Conservation (phyloP, 1,140 invertebrate species). For the Babylonia areolata region DNA sequence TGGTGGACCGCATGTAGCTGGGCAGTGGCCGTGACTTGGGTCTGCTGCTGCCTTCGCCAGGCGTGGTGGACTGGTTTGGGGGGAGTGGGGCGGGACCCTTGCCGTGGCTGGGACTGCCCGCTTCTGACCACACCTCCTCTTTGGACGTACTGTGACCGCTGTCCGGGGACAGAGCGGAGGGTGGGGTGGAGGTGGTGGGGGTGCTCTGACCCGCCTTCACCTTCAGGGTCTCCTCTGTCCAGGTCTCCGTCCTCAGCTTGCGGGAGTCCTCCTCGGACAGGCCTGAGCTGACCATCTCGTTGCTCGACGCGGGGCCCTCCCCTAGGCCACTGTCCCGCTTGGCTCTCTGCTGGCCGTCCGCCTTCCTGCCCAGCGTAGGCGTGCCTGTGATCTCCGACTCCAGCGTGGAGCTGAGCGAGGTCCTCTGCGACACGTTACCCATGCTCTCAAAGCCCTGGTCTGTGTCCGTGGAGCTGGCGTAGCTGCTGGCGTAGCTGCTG, state of each 20-base stretch:
- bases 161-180: conserved; percentile 58
- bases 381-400: conserved; percentile 64
- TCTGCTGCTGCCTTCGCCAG: conserved; percentile 42
- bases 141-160: conserved; percentile 64
- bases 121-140: conserved; percentile 46
- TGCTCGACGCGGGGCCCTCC: not conserved
- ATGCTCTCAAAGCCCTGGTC: conserved; percentile 74
- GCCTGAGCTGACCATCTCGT: conserved; percentile 46
- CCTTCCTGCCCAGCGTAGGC: conserved; percentile 52
- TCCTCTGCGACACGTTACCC: conserved; percentile 72
- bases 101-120: conserved; percentile 45
- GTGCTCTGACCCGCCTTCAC: conserved; percentile 51
- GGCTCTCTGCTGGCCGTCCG: conserved; percentile 23
- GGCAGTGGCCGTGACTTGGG: conserved; percentile 50
- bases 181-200: conserved; percentile 53
- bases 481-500: conserved; percentile 67
- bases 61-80: conserved; percentile 37
- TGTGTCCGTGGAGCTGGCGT: conserved; percentile 62
- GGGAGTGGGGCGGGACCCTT: conserved; percentile 39
- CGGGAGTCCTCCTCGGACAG: conserved; percentile 59
- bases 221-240: conserved; percentile 61
- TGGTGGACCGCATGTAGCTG: conserved; percentile 60
- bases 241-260: conserved; percentile 69
- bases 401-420: conserved; percentile 72
- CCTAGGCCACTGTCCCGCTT: conserved; percentile 3